phyloP scores from a whole-genome alignment of 2,888 invertebrate species.

The Plagodis pulveraria region DNA sequence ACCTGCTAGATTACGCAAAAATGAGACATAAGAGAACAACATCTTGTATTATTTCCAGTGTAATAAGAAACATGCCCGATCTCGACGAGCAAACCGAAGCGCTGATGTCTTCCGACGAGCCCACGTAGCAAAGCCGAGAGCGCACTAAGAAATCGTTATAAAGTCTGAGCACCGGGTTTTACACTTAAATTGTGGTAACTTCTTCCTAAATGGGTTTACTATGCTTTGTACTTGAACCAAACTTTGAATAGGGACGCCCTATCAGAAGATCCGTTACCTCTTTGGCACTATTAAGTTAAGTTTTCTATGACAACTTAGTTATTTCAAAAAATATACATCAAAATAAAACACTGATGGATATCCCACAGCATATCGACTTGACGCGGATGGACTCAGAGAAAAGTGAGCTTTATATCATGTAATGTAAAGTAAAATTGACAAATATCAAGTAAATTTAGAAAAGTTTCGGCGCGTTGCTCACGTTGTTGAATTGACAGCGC shows the following conservation, averaged over 20 bases:
- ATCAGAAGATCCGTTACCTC: not conserved
- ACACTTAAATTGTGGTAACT: slow-evolving; percentile 13
- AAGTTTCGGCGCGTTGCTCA: too few relatives aligned
- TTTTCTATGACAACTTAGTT: not conserved
- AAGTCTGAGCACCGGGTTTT: slow-evolving; percentile 45
- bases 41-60: slow-evolving; percentile 45
- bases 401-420: too few relatives aligned
- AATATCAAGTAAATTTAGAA: too few relatives aligned
- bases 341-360: too few relatives aligned
- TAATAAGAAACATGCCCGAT: slow-evolving; percentile 80
- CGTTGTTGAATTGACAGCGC: too few relatives aligned
- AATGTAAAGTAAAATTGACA: too few relatives aligned
- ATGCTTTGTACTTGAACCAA: slow-evolving; percentile 5
- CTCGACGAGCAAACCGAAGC: slow-evolving; percentile 87
- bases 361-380: too few relatives aligned
- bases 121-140: slow-evolving; percentile 60
- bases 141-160: slow-evolving; percentile 33
- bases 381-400: too few relatives aligned
- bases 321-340: not conserved
- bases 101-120: slow-evolving; percentile 80
- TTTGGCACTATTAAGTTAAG: not conserved
- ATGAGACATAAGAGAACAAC: too few relatives aligned
- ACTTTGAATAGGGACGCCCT: not conserved
- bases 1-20: too few relatives aligned
- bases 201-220: slow-evolving; percentile 10